phyloP scores from a whole-genome alignment of 1,140 invertebrate genomes.

The Drosophila bocki region DNA sequence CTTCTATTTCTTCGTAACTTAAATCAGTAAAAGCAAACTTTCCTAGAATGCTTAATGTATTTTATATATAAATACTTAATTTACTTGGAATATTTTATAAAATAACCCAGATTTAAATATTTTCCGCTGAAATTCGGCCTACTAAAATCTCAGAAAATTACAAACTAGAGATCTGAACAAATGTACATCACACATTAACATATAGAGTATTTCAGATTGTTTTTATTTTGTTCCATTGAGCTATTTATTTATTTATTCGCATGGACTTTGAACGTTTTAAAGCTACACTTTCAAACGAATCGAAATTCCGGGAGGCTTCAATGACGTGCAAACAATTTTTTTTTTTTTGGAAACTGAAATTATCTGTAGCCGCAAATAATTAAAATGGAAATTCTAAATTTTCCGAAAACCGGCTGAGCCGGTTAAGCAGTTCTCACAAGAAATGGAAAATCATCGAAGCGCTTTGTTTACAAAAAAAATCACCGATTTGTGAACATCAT shows the following conservation, averaged over 20 bases:
- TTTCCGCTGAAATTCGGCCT: not conserved
- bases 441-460: constrained; percentile 6
- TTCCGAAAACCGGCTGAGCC: constrained; percentile 12
- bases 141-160: not conserved
- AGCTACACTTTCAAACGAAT: not conserved
- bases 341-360: not conserved
- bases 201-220: constrained; percentile 2
- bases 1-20: not conserved
- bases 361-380: not conserved
- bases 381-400: constrained; percentile 6
- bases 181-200: constrained; percentile 3
- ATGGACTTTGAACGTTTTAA: constrained; percentile 13
- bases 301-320: constrained; percentile 21
- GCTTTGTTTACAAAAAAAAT: constrained; percentile 4
- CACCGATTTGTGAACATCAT: constrained; percentile 24
- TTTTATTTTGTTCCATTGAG: not conserved
- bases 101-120: not conserved
- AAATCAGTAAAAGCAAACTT: not conserved
- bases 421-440: constrained; percentile 7
- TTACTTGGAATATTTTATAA: not conserved
- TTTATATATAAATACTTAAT: not conserved
- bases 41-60: not conserved
- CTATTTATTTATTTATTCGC: not conserved
- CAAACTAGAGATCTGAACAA: not conserved
- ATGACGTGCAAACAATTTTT: constrained; percentile 14